Base-by-base conservation (phyloP, 2,113 vertebrate species). In the Myanophis thanlyinensis region DNA sequence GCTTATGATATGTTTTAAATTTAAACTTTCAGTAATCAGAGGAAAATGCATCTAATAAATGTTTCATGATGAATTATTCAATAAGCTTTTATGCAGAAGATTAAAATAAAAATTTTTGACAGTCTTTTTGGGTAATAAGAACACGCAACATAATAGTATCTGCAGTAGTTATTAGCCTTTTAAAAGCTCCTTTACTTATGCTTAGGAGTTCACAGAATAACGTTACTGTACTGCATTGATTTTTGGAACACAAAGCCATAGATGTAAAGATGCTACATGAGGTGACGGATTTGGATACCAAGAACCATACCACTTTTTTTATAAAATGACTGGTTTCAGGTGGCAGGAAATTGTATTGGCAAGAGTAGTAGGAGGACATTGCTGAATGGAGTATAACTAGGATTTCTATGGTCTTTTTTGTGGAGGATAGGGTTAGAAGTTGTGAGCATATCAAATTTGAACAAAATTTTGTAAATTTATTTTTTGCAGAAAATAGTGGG, bases 61-160 rank as follows among this genome's bases (percentile, higher is more conserved):
- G 51, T 95, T 95, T 95, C 90, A 94, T 93, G 91, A 92, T 91
- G 62, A 96, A 94, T 94, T 44, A 92, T 94, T 95, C 89, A 94
- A 62, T 91, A 87, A 86, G 88, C 22, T 87, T n/a, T 54, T 85
- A 80, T 92, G 44, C 30, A 93, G 54, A 87, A 94, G 47, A 51
- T 67, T 89, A 89, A 95, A 95, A 93, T 90, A 89, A 93, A 93
- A 93, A 88, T 27, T 0, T 9, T 27, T 90, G 93, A 8, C 46
- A 85, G 93, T 84, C 1, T 94, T 95, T 46, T 47, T 2, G 67
- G 7, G 1, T 25, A 89, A 67, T 35, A 11, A 85, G 35, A 96
- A 80, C 30, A 93, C 93, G 52, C 52, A 93, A 44, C 48, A 20
- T 56, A 46, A 25, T 18, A 85, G 11, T 92, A 49, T 0, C 0